Evolutionary conservation across 2,888 invertebrate genomes (phyloP), one percentile per base, ranked within the genome.

Genomic region (Cylloceria caligata): DNA sequence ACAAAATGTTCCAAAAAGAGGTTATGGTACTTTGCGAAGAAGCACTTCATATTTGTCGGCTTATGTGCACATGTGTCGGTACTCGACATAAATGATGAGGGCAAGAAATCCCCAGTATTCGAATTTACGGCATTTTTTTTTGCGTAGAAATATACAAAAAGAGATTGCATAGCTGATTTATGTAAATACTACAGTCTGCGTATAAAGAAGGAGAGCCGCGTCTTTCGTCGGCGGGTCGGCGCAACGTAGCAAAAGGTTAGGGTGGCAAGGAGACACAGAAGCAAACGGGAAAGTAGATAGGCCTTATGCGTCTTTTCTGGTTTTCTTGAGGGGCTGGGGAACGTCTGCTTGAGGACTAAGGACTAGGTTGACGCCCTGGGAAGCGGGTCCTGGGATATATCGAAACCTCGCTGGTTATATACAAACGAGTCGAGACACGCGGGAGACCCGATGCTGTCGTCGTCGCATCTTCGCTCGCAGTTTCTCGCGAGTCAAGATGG

Each of bases 81-180:
- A 36, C 36, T 67, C 24, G 5, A 49, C 67, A 34, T n/a, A 39
- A 39, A 52, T 24, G 6, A 52, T 7, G 24, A 52, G 36, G 24
- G 36, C n/a, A 24, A 52, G 24, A 36, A 13, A 34, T 36, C 19
- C 7, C 24, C 24, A 11, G 16, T 3, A 21, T 30, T 30, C 30
- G 42, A 52, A 6, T 55, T 52, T 36, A 11, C 27, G 3, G n/a
- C n/a, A 27, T n/a, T 27, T 67, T 67, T 73, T 62, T 68, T 73
- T 39, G 13, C 24, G 16, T 60, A 3, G 13, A 68, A 47, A 69
- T 45, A 69, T 45, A 72, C 57, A 64, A 42, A 69, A 73, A 55
- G 47, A 64, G 64, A 57, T 68, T 64, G 64, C 73, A 73, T 49
- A 60, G 72, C 39, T 81, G 81, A 81, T 81, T 81, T 77, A 65